Base-by-base conservation (phyloP, 2,113 vertebrate species). In the Pristiophorus japonicus region DNA sequence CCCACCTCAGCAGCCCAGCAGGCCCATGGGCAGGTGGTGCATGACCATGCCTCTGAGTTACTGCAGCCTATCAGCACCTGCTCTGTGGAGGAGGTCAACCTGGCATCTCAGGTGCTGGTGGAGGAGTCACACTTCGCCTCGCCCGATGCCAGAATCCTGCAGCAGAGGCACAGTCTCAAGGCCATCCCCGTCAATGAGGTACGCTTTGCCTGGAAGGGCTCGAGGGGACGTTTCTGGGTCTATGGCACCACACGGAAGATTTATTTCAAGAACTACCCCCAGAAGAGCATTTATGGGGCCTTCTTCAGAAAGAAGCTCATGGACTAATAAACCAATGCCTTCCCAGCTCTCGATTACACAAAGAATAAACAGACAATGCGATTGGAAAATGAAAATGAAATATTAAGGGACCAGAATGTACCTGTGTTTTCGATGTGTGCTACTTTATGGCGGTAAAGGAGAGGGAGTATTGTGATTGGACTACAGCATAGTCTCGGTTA, bases 91-190 rank as follows among this genome's bases (percentile, higher is more conserved):
- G 55, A 90, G 3, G 87, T 90, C 12, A 90, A 90, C 87, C 27
- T 59, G 24, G 55, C 51, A 0, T 90, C 87, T 14, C 47, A 90
- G 47, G 2, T 59, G 24, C 30, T 90, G 45, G 87, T 90, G 51
- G 30, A 90, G 47, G 55, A 59, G 27, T 90, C 87, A 3, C 87
- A 90, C 3, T 51, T 90, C 4, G 24, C 51, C 97, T 42, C 97
- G 98, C 67, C 93, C 27, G 87, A 90, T 34, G 14, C 87, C 47
- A 22, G 47, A 14, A 90, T 90, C 27, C 1, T 90, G 11, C 87
- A 16, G 27, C 87, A 90, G 87, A 59, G 34, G 1, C 87, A 90
- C 27, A 90, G 3, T 0, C 87, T 90, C 0, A 90, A 34, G 51
- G 87, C 55, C 30, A 14, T 90, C 51, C 55, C 93, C 4, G n/a